A percentile compares a stretch with the other conserved stretches of the same genome.
phyloP scores from a whole-genome alignment of 2,113 vertebrate genomes.

The Bufo gargarizans region DNA sequence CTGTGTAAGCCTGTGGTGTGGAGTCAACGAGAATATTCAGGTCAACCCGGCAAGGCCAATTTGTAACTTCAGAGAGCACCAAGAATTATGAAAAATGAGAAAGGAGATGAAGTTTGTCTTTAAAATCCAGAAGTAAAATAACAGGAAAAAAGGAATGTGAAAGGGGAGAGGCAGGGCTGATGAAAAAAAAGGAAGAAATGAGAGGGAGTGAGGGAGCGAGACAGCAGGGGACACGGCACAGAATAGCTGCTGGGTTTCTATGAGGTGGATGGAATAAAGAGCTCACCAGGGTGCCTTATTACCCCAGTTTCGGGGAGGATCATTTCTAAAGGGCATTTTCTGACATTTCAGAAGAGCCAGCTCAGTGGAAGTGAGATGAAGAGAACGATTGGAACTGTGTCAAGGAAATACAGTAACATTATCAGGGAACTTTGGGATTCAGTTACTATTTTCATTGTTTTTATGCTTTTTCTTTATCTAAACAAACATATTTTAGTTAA shows the following conservation, averaged over 20 bases:
- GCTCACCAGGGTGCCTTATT: conserved; percentile 55
- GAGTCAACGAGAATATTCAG: background rate
- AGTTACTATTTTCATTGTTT: background rate
- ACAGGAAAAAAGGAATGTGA: conserved; percentile 35
- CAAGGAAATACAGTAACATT: conserved; percentile 30
- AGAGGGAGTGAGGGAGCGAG: conserved; percentile 22
- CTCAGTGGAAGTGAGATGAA: conserved; percentile 17
- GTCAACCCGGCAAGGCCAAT: conserved; percentile 16
- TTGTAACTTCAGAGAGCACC: conserved; percentile 29
- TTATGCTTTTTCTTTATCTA: background rate
- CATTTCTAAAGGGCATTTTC: conserved; percentile 51
- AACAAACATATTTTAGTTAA: background rate
- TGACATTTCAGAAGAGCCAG: conserved; percentile 47
- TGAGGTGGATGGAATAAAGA: conserved; percentile 54
- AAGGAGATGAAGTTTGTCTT: conserved; percentile 34
- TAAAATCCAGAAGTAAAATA: conserved; percentile 42
- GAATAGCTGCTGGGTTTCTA: conserved; percentile 56
- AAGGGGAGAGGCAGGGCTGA: conserved; percentile 46
- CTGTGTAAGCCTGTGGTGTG: conserved; percentile 13
- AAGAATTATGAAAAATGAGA: conserved; percentile 36
- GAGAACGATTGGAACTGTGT: conserved; percentile 7
- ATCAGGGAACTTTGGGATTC: background rate
- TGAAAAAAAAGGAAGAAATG: conserved; percentile 37
- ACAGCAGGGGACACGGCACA: conserved; percentile 48
- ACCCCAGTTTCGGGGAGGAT: conserved; percentile 54